Evolutionary conservation across 92 coral and sea anemone species (phyloP), one percentile per base, ranked within the genome.

Genomic region (Pocillopora meandrina): DNA sequence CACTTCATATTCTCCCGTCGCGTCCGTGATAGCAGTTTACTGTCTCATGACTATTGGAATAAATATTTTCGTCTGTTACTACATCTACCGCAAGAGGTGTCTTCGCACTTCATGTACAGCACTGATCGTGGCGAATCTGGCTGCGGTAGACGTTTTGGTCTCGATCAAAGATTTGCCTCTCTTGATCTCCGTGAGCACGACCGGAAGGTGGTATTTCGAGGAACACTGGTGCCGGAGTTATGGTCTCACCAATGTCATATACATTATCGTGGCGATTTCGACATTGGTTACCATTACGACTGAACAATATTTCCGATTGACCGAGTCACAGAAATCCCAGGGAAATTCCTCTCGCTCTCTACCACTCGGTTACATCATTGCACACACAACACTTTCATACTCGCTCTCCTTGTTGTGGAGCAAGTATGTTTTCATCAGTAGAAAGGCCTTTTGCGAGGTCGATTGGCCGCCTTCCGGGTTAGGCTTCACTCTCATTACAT

Each of bases 151-250:
- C 74, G 91, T 96, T 65, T 88, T 96, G 70, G 98, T 96, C 62
- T 90, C 99, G 15, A 91, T 96, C 86, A 96, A 96, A 87, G 99
- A 96, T 85, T 78, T 94, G 10, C 99, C 99, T 4, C 89, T 92
- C 42, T 87, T 96, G 42, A 68, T 96, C 62, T 91, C 99, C 12
- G 98, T 96, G 65, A 89, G 89, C 62, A 74, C 89, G 63, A 81
- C 89, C 66, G 95, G 98, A 72, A 92, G 93, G 57, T 96, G 99
- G 99, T 96, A 94, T 86, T 96, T 96, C 81, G 98, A 96, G 61
- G 95, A 95, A 75, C 95, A 96, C 78, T 96, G 99, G 99, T 96
- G 99, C 83, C 93, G 97, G 12, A 92, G 96, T 23, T 92, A 94
- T 62, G 99, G 99, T 31, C 95, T 96, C 34, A 94, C 99, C 56